Conservation (phyloP, 2,113 vertebrate genomes). For the Rhabdomys dilectus region DNA sequence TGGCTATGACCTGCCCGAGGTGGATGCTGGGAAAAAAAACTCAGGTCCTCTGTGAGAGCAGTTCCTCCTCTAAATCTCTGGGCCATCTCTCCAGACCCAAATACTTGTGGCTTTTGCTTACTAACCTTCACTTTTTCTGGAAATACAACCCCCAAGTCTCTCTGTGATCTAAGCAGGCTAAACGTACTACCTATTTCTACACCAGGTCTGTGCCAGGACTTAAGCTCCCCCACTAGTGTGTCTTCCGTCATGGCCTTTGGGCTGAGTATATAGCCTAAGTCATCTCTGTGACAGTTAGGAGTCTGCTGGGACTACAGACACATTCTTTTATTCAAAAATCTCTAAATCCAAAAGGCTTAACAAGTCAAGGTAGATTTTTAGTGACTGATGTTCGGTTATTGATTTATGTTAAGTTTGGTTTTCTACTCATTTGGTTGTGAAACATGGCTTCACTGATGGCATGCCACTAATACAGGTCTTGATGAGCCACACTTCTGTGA, state of each 20-base stretch:
- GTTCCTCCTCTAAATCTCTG: not conserved
- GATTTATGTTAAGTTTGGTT: not conserved
- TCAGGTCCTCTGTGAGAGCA: not conserved
- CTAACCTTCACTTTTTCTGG: not conserved
- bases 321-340: not conserved
- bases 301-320: not conserved
- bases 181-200: not conserved
- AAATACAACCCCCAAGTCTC: not conserved
- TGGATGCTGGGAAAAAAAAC: not conserved
- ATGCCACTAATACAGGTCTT: not conserved
- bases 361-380: not conserved
- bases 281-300: not conserved
- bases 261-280: not conserved
- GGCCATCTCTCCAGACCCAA: not conserved
- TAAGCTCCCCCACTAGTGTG: not conserved
- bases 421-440: constrained; percentile 27
- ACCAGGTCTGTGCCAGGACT: not conserved
- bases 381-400: not conserved
- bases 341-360: constrained; percentile 14
- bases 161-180: not conserved
- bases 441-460: not conserved
- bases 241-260: not conserved
- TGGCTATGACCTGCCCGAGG: not conserved
- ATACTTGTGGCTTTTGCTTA: not conserved
- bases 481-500: not conserved